Evolutionary conservation across 1,140 invertebrate genomes (phyloP).

Genomic region (Bombus fervidus): DNA sequence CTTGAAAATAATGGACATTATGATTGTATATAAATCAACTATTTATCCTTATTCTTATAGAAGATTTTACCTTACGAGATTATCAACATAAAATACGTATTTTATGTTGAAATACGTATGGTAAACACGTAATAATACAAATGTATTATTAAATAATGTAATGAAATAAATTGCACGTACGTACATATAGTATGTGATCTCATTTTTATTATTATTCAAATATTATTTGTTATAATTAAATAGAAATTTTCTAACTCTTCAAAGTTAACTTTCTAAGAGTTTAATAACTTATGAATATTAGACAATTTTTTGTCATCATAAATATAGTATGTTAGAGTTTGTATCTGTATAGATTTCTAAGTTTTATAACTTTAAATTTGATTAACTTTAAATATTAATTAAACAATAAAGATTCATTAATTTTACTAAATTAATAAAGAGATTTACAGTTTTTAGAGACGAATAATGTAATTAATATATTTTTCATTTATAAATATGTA

Average conservation of each 20-base stretch:
- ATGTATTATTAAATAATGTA: not conserved
- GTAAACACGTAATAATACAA: no score
- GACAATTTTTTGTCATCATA: not conserved
- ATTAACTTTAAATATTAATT: not conserved
- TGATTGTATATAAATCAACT: not conserved
- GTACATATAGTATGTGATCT: no score
- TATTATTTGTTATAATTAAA: not conserved
- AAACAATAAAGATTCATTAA: no score
- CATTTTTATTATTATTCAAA: not conserved
- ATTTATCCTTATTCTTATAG: not conserved
- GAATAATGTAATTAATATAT: not conserved
- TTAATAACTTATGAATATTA: not conserved
- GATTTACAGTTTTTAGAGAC: not conserved
- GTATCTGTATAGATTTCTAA: not conserved
- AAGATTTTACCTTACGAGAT: not conserved
- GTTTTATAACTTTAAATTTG: not conserved
- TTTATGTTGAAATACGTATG: no score
- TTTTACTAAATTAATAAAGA: not conserved
- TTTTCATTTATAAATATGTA: slow-evolving; percentile 1
- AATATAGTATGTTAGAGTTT: not conserved
- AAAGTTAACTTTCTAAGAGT: not conserved
- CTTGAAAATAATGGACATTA: not conserved
- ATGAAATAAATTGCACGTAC: no score
- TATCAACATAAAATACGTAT: not conserved
- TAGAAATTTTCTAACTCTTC: not conserved